phyloP scores from a whole-genome alignment of 2,797 vertebrate species.

The Rhodeus uyekii region DNA sequence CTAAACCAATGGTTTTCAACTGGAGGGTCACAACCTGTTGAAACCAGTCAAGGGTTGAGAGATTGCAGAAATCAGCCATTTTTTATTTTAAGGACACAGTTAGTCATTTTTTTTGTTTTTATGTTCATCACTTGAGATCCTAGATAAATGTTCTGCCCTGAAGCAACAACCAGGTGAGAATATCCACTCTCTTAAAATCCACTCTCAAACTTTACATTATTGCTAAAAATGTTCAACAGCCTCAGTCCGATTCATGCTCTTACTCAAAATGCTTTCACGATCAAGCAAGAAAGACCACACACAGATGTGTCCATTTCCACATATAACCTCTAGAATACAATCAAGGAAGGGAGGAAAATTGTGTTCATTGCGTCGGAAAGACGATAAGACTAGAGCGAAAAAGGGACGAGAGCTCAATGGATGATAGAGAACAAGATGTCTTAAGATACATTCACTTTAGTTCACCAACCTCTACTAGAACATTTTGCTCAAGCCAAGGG shows the following conservation, averaged over 20 bases:
- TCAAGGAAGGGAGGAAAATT: background rate
- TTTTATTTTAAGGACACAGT: too few species aligned
- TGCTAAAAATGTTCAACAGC: background rate
- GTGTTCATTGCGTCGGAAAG: background rate
- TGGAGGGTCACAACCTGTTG: background rate
- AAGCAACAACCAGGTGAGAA: background rate
- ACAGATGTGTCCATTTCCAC: background rate
- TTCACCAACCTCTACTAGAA: background rate
- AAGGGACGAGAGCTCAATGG: background rate
- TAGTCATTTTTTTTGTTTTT: too few species aligned
- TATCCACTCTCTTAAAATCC: background rate
- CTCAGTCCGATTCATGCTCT: background rate
- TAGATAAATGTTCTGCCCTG: background rate
- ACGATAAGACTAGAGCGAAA: background rate
- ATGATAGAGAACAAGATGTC: background rate
- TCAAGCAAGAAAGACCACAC: background rate
- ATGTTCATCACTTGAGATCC: background rate
- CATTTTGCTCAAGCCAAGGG: background rate
- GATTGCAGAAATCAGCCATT: background rate
- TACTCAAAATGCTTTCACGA: background rate
- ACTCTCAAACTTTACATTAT: background rate
- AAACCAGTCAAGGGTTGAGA: background rate
- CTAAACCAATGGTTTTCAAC: background rate
- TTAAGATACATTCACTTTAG: background rate
- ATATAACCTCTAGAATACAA: background rate